Evolutionary conservation across 1,140 invertebrate genomes (phyloP).

Genomic region (Scaptodrosophila lebanonensis): DNA sequence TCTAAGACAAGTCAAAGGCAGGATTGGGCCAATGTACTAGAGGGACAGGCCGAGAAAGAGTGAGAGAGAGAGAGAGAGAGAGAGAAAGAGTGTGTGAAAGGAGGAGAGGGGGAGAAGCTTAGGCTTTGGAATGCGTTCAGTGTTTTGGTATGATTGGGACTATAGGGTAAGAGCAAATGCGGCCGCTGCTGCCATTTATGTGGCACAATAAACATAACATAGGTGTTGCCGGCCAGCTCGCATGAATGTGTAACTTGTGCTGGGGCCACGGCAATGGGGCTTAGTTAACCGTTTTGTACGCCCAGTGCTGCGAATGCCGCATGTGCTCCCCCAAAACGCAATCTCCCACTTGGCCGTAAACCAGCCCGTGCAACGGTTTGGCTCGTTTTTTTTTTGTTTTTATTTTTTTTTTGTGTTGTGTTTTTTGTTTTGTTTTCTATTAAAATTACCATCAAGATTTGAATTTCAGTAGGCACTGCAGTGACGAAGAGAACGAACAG

Average conservation of each 20-base stretch:
- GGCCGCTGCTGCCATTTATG: conserved; percentile 65
- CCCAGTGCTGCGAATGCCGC: no score
- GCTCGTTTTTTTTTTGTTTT: conserved; percentile 4
- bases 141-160: conserved; percentile 38
- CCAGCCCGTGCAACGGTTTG: conserved; percentile 60
- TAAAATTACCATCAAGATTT: conserved; percentile 77
- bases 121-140: conserved; percentile 67
- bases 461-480: conserved; percentile 74
- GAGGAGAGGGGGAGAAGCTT: conserved; percentile 68
- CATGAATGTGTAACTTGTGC: conserved; percentile 43
- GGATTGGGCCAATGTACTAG: conserved; percentile 76
- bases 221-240: conserved; percentile 53
- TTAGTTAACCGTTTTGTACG: conserved; percentile 69
- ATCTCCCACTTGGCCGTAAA: not conserved
- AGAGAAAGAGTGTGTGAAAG: no score
- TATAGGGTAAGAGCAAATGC: conserved; percentile 69
- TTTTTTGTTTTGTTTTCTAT: conserved; percentile 64
- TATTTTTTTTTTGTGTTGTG: no score
- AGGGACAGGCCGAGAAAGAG: conserved; percentile 69
- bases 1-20: conserved; percentile 43
- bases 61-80: no score
- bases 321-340: no score
- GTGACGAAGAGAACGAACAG: no score
- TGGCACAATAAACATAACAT: conserved; percentile 74
- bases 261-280: conserved; percentile 54